Percentiles rank a stretch among this genome's conserved stretches.
Evolutionary conservation across 1,140 invertebrate genomes (phyloP).

Genomic region (Pteromalus puparum): DNA sequence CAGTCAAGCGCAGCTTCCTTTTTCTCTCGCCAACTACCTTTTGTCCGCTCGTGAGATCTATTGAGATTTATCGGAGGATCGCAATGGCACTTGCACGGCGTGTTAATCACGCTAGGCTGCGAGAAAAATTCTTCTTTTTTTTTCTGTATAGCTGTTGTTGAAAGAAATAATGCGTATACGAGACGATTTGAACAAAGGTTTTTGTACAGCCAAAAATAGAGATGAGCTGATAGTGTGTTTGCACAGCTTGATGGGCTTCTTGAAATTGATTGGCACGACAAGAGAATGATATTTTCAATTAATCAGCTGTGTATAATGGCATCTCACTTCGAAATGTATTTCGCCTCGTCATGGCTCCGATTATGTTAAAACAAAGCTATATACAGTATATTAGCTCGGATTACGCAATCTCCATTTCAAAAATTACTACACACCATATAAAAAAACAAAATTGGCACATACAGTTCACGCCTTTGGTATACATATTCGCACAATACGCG

Average conservation of each 20-base stretch:
- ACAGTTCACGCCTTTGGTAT: neutral
- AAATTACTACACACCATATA: no score
- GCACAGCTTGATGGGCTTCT: neutral
- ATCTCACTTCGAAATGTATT: neutral
- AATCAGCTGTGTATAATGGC: constrained; percentile 1
- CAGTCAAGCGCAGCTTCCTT: neutral
- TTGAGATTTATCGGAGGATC: neutral
- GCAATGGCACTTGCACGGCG: neutral
- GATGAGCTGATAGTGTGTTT: neutral
- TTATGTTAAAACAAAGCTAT: no score
- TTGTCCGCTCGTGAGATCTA: neutral
- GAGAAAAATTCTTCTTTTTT: neutral
- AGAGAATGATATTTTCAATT: constrained; percentile 9
- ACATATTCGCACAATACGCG: neutral
- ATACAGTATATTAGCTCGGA: no score
- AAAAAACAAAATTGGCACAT: neutral
- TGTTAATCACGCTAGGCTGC: neutral
- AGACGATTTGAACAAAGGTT: neutral
- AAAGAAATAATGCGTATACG: neutral
- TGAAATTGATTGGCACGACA: neutral
- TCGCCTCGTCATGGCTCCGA: no score
- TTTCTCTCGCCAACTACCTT: constrained; percentile 2
- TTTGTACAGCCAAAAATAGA: neutral
- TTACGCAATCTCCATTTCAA: no score
- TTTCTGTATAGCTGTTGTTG: no score